Evolutionary conservation across 2,888 invertebrate species (phyloP).

Genomic region (Macaria notata): DNA sequence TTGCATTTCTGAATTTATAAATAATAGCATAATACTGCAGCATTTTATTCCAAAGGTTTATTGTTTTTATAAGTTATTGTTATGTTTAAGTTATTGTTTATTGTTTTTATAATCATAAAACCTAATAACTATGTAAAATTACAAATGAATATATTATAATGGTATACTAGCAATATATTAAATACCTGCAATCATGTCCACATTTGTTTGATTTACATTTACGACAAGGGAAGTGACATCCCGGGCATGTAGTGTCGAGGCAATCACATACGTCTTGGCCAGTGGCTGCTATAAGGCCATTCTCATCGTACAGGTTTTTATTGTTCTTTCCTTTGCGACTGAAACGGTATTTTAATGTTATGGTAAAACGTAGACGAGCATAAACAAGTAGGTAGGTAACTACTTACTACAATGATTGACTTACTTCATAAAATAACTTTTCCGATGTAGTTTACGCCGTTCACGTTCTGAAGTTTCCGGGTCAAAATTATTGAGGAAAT

Average conservation of each 20-base stretch:
- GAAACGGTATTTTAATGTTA: slow-evolving; percentile 30
- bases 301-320: slow-evolving; percentile 86
- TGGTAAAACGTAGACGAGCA: too few species aligned
- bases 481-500: slow-evolving; percentile 85
- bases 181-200: slow-evolving; percentile 89
- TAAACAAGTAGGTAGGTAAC: too few species aligned
- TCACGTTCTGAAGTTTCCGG: slow-evolving; percentile 91
- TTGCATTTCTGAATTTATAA: too few species aligned
- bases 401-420: slow-evolving; percentile 17
- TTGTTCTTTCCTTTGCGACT: slow-evolving; percentile 57
- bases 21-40: too few species aligned
- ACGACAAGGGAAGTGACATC: slow-evolving; percentile 92
- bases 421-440: slow-evolving; percentile 75
- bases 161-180: too few species aligned
- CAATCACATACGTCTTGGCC: slow-evolving; percentile 93
- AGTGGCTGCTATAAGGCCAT: slow-evolving; percentile 83
- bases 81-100: too few species aligned
- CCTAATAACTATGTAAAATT: too few species aligned
- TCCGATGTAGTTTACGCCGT: slow-evolving; percentile 88
- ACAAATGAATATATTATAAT: too few species aligned
- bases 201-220: slow-evolving; percentile 89
- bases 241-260: slow-evolving; percentile 87
- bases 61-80: too few species aligned
- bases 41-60: too few species aligned
- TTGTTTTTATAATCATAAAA: too few species aligned